phyloP scores from a whole-genome alignment of 2,113 vertebrate genomes.

The Struthio camelus region DNA sequence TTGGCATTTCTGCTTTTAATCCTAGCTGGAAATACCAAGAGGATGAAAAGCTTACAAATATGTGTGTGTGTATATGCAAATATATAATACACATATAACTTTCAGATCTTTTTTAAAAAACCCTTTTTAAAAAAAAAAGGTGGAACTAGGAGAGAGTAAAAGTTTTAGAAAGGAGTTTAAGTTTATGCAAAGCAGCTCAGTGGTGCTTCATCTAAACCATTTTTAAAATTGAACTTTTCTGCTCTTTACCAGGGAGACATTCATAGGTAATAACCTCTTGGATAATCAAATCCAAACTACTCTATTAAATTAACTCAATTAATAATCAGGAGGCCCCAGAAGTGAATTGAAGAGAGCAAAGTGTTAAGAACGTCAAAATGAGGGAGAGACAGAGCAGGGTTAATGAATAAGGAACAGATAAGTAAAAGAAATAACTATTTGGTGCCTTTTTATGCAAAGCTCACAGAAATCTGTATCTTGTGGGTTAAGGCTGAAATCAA shows the following conservation, averaged over 20 bases:
- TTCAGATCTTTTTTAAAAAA: background rate
- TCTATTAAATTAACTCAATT: conserved; percentile 42
- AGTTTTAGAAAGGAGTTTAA: background rate
- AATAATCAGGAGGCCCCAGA: conserved; percentile 19
- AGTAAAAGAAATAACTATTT: conserved; percentile 39
- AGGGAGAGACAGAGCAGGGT: background rate
- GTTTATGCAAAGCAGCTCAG: background rate
- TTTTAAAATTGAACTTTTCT: background rate
- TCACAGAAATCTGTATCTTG: conserved; percentile 9
- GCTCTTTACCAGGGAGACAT: background rate
- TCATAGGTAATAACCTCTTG: background rate
- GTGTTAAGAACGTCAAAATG: background rate
- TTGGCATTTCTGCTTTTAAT: background rate
- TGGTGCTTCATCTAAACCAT: background rate
- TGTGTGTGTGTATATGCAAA: background rate
- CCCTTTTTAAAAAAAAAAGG: background rate
- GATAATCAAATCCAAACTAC: conserved; percentile 29
- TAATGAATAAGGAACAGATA: background rate
- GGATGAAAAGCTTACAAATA: background rate
- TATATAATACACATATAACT: background rate
- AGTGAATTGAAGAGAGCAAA: conserved; percentile 14
- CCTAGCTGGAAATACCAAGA: background rate
- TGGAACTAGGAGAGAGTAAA: background rate
- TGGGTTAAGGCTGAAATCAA: conserved; percentile 48
- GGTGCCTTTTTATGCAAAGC: conserved; percentile 16